Conservation (phyloP, 2,888 invertebrate genomes). For the Argyra leucocephala region DNA sequence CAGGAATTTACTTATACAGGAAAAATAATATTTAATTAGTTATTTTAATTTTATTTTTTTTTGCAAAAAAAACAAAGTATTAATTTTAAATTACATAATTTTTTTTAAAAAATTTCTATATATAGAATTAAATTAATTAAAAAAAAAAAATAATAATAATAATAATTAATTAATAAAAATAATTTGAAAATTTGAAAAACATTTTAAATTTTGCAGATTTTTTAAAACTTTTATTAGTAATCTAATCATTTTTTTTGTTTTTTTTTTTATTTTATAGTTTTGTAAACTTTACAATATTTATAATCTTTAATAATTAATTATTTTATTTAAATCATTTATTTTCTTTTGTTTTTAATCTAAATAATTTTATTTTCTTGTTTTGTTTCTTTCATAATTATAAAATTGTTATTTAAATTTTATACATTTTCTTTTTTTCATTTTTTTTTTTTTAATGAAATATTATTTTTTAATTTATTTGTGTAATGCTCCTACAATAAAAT, state of each 20-base stretch:
- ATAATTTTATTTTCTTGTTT: not conserved
- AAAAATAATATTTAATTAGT: too few species aligned
- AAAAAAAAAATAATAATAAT: not conserved
- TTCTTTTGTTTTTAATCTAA: not conserved
- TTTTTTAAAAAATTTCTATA: too few species aligned
- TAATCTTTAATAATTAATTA: not conserved
- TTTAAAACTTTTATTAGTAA: conserved; percentile 6
- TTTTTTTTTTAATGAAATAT: not conserved
- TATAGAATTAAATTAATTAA: not conserved
- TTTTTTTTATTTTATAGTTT: not conserved
- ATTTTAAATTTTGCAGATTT: not conserved
- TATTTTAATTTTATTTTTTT: too few species aligned
- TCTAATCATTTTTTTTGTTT: not conserved
- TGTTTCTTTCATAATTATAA: not conserved
- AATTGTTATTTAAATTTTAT: conserved; percentile 4
- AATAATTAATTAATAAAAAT: too few species aligned
- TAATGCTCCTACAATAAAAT: not conserved
- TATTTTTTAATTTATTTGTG: not conserved
- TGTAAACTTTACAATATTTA: conserved; percentile 6
- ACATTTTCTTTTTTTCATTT: not conserved
- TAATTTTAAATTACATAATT: too few species aligned
- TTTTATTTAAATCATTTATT: not conserved
- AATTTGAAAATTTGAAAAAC: too few species aligned
- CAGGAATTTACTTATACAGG: too few species aligned
- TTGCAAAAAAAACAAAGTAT: too few species aligned